Evolutionary conservation across 1,140 invertebrate species (phyloP), one percentile per base, ranked within the genome.

Genomic region (Aphelinus certus): DNA sequence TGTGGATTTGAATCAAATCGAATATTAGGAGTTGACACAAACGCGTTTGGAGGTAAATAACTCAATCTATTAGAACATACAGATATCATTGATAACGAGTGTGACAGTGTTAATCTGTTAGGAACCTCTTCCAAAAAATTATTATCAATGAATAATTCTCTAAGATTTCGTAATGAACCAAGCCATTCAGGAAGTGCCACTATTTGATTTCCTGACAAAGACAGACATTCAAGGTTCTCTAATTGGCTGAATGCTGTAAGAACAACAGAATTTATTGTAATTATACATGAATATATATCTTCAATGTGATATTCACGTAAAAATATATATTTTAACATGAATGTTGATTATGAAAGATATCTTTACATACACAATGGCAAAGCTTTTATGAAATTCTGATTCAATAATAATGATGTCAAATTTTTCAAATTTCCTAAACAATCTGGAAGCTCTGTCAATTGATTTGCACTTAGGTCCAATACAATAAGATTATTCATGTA

Each of bases 21-120:
- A 51, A 86, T 83, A 46, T 62, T 78, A 7, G 83, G 83, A 57
- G 77, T 65, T 6, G 85, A 84, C 26, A 83, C n/a, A 77, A 86
- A 86, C 71, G 79, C 84, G 74, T 85, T 86, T 46, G 83, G 61
- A 46, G 85, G 85, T 71, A 86, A 81, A 80, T 85, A 82, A 61
- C 69, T 81, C 56, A 86, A 82, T 80, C 80, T 85, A 71, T 85
- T 86, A 26, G 80, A 83, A 64, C 83, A 82, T 5, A 84, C 79
- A n/a, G 85, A 86, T 49, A 85, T 78, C 10, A 79, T 62, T 56
- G 75, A 63, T 43, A 86, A 67, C n/a, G 77, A 66, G n/a, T 78
- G 77, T 42, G 83, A 79, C 3, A 82, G 26, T 10, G 84, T 85
- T 45, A 86, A 76, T 68, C 83, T 81, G 65, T 84, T 86, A 49